These are phyloP conservation scores for Malurus cyaneus DNA, from an alignment of 2,113 vertebrate species.

Conservation along the genomic window DNA sequence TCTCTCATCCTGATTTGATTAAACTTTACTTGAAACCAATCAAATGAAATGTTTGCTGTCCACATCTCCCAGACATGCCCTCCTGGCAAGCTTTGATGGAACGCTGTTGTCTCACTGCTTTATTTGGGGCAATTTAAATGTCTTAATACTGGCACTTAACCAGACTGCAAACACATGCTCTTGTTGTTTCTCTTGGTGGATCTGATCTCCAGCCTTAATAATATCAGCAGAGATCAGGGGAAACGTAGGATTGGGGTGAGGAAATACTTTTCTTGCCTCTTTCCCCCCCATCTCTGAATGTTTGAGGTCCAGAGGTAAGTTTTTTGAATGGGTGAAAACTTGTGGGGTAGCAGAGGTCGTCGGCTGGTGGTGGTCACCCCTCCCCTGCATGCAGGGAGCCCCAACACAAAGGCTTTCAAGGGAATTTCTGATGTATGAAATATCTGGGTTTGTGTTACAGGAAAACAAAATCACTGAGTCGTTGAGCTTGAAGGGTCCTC, in stretches of 20 bases:
- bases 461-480: constrained; percentile 27
- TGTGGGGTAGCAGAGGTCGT: background rate
- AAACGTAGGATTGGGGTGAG: background rate
- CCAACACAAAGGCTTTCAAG: background rate
- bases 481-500: constrained; percentile 29
- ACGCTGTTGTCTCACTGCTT: background rate
- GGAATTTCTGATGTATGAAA: background rate
- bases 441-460: constrained; percentile 58
- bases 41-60: background rate
- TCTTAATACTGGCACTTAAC: background rate
- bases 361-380: background rate
- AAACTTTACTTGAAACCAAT: constrained; percentile 23
- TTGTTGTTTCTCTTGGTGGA: background rate
- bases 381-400: background rate
- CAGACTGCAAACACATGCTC: background rate
- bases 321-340: background rate
- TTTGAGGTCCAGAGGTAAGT: constrained; percentile 34
- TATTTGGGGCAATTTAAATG: background rate
- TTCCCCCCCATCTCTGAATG: background rate
- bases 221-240: background rate
- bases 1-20: background rate
- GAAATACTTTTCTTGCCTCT: background rate
- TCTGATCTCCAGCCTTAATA: background rate
- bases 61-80: background rate
- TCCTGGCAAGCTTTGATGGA: background rate